These are phyloP conservation scores for Hirundichthys speculiger DNA, from an alignment of 2,113 vertebrate genomes.

Conservation along the genomic window DNA sequence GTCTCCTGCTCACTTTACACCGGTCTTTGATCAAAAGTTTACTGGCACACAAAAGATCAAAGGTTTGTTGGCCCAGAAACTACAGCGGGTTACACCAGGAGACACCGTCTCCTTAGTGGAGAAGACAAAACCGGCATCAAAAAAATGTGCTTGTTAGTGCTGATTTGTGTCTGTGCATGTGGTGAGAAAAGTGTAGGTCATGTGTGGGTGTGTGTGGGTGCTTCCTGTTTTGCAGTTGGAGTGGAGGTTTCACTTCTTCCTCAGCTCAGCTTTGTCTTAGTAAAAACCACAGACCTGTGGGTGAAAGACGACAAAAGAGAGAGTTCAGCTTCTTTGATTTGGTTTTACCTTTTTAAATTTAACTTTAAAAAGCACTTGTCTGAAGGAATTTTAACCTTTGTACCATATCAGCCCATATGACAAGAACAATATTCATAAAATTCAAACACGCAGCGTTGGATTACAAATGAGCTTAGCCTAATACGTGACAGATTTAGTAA, in stretches of 20 bases:
- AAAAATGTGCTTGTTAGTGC: not conserved
- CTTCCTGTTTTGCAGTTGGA: slow-evolving; percentile 24
- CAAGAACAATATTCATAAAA: too few relatives aligned
- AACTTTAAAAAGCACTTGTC: too few relatives aligned
- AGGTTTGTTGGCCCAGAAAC: not conserved
- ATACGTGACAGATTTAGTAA: not conserved
- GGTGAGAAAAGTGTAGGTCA: not conserved
- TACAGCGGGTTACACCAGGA: not conserved
- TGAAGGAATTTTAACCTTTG: too few relatives aligned
- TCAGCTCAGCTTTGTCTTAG: not conserved
- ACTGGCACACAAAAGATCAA: not conserved
- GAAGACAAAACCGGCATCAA: not conserved
- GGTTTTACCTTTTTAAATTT: too few relatives aligned
- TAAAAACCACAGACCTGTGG: not conserved
- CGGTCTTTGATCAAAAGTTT: not conserved
- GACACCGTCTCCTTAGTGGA: not conserved
- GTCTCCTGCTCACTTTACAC: not conserved
- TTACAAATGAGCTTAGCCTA: not conserved
- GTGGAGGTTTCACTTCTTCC: slow-evolving; percentile 28
- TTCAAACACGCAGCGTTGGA: not conserved
- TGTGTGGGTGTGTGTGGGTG: slow-evolving; percentile 8
- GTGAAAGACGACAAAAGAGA: not conserved
- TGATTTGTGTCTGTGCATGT: not conserved
- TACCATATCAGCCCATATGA: too few relatives aligned
- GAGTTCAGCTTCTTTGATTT: not conserved